Conservation (phyloP, 1,140 invertebrate genomes). For the Hirudo medicinalis region DNA sequence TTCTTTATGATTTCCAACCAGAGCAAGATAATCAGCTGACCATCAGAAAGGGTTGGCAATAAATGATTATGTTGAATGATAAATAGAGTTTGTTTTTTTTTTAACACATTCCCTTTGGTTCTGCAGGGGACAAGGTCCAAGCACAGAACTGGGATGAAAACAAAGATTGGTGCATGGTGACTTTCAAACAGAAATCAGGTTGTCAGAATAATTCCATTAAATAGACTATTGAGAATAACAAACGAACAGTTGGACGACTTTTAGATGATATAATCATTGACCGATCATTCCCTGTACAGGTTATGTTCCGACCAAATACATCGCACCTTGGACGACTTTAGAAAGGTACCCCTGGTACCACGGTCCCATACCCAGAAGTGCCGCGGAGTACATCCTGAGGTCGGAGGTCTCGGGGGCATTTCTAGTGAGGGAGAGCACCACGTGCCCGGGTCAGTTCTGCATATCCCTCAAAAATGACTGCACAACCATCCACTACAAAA, state of each 20-base stretch:
- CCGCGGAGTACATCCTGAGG: constrained; percentile 89
- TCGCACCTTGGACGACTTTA: constrained; percentile 88
- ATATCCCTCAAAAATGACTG: constrained; percentile 79
- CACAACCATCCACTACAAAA: constrained; percentile 91
- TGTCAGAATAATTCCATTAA: too few species aligned
- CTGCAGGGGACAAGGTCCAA: too few species aligned
- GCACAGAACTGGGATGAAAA: too few species aligned
- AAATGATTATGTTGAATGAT: too few species aligned
- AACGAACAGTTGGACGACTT: too few species aligned
- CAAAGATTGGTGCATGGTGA: too few species aligned
- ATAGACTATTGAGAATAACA: too few species aligned
- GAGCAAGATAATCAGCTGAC: constrained; percentile 90
- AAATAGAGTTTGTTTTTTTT: too few species aligned
- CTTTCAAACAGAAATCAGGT: too few species aligned
- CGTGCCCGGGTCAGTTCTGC: constrained; percentile 87
- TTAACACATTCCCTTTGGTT: too few species aligned
- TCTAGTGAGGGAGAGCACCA: constrained; percentile 88
- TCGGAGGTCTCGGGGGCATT: constrained; percentile 98
- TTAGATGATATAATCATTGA: too few species aligned
- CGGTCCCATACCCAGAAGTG: constrained; percentile 82
- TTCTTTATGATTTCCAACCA: constrained; percentile 92
- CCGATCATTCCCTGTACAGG: constrained; percentile 54
- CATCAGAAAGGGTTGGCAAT: constrained; percentile 71
- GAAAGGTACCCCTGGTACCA: constrained; percentile 96
- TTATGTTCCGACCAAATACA: constrained; percentile 96